Base-by-base conservation (phyloP, 2,888 invertebrate species). In the Acanthoscelides obtectus region DNA sequence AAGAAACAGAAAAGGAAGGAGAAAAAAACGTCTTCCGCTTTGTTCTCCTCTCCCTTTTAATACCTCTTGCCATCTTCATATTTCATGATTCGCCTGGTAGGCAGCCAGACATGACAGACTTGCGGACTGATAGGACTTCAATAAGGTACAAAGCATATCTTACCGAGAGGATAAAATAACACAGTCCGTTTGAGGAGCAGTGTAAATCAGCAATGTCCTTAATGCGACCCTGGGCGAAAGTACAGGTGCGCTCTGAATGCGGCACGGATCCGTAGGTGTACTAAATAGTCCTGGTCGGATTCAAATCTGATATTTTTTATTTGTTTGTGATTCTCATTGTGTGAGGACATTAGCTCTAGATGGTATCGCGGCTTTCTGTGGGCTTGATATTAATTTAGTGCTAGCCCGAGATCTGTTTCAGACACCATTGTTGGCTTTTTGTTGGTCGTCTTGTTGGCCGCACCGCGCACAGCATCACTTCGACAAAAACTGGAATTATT, bases 291-390 rank as follows among this genome's bases (percentile, higher is more conserved):
- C 82, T 82, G 83, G 81, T 81, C 81, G 83, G 83, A 84, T 84
- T 84, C 83, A 83, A 83, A 84, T 84, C 82, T 80, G 79, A 77
- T 81, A 80, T 79, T 83, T 83, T 82, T 84, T 84, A 82, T 83
- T 83, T 82, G 82, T 80, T 79, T 80, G 79, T 79, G 84, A 82
- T 84, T 82, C 82, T 84, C 84, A 85, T 85, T 84, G 84, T 84
- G 83, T 83, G 83, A 83, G 84, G 84, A 84, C 84, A 84, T 84
- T 84, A 83, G 83, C 83, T 83, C 80, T 79, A 83, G 83, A 83
- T 83, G 79, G 76, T 83, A 83, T 83, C 83, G 78, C 77, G 77
- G 76, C 78, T 77, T 79, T 66, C 22, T 82, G 82, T 83, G 83
- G 83, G 83, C 79, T 83, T 83, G 83, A 82, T 83, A 83, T 83